phyloP scores from a whole-genome alignment of 2,888 invertebrate species.

The Dendrolimus houi region DNA sequence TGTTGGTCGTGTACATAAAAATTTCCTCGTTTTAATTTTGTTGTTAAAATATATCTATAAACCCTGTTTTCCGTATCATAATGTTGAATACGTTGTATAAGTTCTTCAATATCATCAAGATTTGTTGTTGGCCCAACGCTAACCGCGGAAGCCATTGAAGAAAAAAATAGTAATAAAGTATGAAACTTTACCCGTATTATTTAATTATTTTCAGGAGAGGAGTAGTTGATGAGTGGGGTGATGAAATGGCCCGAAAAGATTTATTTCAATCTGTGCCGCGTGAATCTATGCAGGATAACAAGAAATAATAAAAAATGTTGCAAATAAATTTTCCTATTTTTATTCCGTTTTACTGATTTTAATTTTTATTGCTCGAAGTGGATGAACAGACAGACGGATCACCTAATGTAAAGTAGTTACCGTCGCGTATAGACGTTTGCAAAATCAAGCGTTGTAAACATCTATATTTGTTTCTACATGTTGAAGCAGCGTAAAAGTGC shows the following conservation, averaged over 20 bases:
- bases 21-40: no score
- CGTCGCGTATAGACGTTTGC: no score
- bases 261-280: conserved; percentile 55
- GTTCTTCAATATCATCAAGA: no score
- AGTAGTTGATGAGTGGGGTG: conserved; percentile 55
- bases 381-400: not conserved
- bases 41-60: no score
- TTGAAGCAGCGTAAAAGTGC: no score
- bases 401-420: no score
- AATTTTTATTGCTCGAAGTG: not conserved
- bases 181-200: not conserved
- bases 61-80: no score
- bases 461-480: no score
- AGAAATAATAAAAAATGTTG: conserved; percentile 15
- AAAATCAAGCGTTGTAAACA: no score
- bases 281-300: conserved; percentile 30
- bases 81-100: no score
- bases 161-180: not conserved
- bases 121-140: no score
- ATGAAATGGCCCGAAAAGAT: conserved; percentile 68
- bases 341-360: not conserved
- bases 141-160: not conserved
- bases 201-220: conserved; percentile 34
- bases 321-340: not conserved
- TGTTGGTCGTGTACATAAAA: no score